phyloP scores from a whole-genome alignment of 1,140 invertebrate species.

The Sycophila sp. region DNA sequence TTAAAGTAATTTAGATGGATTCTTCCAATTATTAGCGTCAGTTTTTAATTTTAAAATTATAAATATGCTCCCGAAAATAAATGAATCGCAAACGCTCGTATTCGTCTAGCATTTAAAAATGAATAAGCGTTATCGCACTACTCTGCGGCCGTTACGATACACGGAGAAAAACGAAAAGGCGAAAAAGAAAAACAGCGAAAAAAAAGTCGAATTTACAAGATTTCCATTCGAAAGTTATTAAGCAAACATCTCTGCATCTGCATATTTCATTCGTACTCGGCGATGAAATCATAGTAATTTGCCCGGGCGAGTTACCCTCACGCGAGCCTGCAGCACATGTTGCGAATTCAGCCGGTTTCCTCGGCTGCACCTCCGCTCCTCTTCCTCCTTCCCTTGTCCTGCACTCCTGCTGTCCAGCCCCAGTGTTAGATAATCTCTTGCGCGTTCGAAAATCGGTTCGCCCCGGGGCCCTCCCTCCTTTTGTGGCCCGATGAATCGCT shows the following conservation, averaged over 20 bases:
- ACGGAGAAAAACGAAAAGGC: too few species aligned
- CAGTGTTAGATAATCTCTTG: conserved; percentile 58
- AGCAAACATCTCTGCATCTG: background rate
- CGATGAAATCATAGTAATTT: conserved; percentile 30
- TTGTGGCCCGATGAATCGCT: background rate
- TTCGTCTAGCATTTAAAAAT: background rate
- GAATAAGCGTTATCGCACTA: background rate
- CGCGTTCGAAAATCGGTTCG: conserved; percentile 45
- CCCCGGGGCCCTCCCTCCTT: conserved; percentile 19
- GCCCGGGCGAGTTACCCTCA: background rate
- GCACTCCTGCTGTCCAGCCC: conserved; percentile 9
- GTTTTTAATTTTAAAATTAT: too few species aligned
- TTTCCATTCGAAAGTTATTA: background rate
- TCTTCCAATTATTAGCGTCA: too few species aligned
- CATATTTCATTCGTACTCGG: conserved; percentile 11
- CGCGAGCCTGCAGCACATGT: background rate
- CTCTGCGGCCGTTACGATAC: background rate
- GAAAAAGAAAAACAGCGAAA: too few species aligned
- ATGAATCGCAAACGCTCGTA: background rate
- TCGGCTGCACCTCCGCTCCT: conserved; percentile 24
- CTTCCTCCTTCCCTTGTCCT: conserved; percentile 24
- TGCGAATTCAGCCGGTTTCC: background rate
- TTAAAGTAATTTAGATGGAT: too few species aligned
- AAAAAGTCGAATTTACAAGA: too few species aligned
- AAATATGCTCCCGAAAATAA: too few species aligned